phyloP scores from a whole-genome alignment of 2,888 invertebrate species.

The Epinotia demarniana region DNA sequence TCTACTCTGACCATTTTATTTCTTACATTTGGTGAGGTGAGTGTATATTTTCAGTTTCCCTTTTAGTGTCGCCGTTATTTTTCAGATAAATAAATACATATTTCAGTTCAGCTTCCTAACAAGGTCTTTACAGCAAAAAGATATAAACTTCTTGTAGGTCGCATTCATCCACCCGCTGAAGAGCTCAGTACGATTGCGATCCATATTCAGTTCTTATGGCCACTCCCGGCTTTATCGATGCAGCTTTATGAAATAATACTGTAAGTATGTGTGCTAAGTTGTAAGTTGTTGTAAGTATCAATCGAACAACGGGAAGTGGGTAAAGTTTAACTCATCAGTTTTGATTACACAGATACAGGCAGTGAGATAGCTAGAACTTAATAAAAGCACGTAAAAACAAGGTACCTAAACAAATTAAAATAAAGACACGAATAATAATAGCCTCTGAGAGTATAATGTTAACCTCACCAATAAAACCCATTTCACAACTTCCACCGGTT shows the following conservation, averaged over 20 bases:
- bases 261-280: background rate
- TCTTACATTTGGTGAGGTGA: too few species aligned
- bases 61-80: too few species aligned
- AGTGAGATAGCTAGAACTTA: background rate
- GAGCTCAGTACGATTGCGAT: too few species aligned
- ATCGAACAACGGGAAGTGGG: background rate
- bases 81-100: too few species aligned
- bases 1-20: too few species aligned
- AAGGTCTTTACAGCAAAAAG: too few species aligned
- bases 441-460: background rate
- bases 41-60: too few species aligned
- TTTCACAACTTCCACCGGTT: constrained; percentile 72
- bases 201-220: too few species aligned
- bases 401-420: background rate
- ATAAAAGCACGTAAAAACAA: background rate
- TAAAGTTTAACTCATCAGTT: background rate
- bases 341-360: too few species aligned
- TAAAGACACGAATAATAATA: background rate
- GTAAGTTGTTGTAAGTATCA: background rate
- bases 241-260: too few species aligned
- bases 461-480: constrained; percentile 73
- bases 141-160: background rate
- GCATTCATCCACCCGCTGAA: background rate
- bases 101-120: too few species aligned
- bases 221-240: too few species aligned